Percentiles rank a stretch among this genome's conserved stretches.
phyloP scores from a whole-genome alignment of 2,888 invertebrate genomes.

The Drosophila engyochracea region DNA sequence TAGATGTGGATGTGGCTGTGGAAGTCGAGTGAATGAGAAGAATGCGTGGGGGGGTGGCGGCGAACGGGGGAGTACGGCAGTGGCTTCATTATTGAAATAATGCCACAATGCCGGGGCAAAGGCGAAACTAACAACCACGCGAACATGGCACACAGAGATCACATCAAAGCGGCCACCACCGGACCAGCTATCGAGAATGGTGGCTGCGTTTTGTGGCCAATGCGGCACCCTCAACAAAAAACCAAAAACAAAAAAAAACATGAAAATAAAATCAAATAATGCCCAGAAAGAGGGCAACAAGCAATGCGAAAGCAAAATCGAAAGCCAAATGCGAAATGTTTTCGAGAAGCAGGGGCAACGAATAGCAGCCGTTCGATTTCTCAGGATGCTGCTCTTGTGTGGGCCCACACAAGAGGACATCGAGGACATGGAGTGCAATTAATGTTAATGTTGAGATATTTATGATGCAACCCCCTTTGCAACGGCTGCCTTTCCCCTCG shows the following conservation, averaged over 20 bases:
- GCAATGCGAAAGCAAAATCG: constrained; percentile 1
- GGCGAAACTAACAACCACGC: constrained; percentile 55
- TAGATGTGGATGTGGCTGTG: constrained; percentile 15
- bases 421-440: constrained; percentile 84
- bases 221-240: constrained; percentile 56
- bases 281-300: constrained; percentile 7
- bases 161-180: constrained; percentile 62
- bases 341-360: constrained; percentile 14
- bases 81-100: constrained; percentile 78
- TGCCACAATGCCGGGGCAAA: constrained; percentile 50
- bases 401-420: constrained; percentile 83
- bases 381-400: constrained; percentile 72
- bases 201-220: constrained; percentile 65
- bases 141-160: constrained; percentile 56
- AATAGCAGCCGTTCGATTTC: constrained; percentile 74
- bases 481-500: not conserved
- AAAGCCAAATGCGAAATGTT: constrained; percentile 8
- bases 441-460: constrained; percentile 83
- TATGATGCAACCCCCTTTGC: constrained; percentile 77
- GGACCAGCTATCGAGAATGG: constrained; percentile 41
- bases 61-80: constrained; percentile 15
- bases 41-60: constrained; percentile 31
- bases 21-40: constrained; percentile 29
- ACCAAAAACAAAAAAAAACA: constrained; percentile 2
- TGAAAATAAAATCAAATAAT: constrained; percentile 15